Evolutionary conservation across 2,797 vertebrate genomes (phyloP), one percentile per base, ranked within the genome.

Genomic region (Chlorospingus semifuscus): DNA sequence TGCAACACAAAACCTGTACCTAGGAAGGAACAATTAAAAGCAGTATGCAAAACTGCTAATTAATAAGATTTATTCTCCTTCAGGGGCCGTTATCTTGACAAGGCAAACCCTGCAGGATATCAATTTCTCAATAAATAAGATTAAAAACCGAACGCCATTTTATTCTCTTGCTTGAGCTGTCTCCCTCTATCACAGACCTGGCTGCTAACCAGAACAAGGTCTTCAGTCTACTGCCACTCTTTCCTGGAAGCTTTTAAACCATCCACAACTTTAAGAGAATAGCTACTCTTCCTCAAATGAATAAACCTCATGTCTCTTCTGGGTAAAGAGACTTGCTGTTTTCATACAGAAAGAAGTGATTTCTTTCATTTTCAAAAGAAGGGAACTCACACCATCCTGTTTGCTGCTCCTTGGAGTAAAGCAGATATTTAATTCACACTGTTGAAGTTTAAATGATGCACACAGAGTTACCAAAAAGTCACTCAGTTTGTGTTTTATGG

Each of bases 301-400:
- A 65, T 21, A 83, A 49, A 89, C 29, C 5, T 79, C 32, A 2
- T 16, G 34, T 4, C 18, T 85, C 39, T 82, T 83, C 77, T 20
- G 41, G 52, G 53, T 93, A 89, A 86, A 69, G 68, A 56, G 27
- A 27, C 29, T 56, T 64, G 44, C 26, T 75, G 39, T 87, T 63
- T 81, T 93, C 68, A 71, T 68, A 82, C 15, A 93, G 72, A 93
- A 87, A 92, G 26, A 74, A 29, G 36, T 12, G 77, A 60, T 29
- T 83, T 82, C 59, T 95, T 93, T 95, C 55, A 60, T 85, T 95
- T 90, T 92, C 46, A 65, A 68, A 91, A 95, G 41, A 90, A 57
- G 16, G 30, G 44, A 94, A 89, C 83, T 83, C 66, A 79, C 63
- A 47, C 44, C 80, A 91, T 78, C 47, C 55, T 63, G 49, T 72